These are phyloP conservation scores for Ramazzottius varieornatus DNA, from an alignment of 2,888 invertebrate genomes.

Conservation along the genomic window DNA sequence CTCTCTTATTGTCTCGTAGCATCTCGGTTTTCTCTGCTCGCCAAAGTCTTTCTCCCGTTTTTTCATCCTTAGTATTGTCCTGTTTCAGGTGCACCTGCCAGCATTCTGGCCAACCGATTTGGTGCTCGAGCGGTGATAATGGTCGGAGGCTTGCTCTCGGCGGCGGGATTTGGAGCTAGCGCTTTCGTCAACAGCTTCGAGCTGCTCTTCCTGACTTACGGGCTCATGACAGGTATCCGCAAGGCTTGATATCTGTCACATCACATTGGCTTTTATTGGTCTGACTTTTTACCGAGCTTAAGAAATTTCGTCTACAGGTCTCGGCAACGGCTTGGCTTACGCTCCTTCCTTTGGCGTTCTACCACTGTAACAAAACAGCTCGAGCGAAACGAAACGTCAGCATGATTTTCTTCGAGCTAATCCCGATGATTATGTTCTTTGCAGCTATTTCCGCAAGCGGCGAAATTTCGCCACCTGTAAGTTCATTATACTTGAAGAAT, in stretches of 20 bases:
- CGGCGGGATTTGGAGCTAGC: neutral
- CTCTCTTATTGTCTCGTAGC: too few relatives aligned
- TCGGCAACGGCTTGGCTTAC: neutral
- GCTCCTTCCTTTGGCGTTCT: neutral
- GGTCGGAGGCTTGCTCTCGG: neutral
- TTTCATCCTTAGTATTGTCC: neutral
- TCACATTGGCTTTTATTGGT: neutral
- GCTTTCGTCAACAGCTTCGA: neutral
- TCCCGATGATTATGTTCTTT: too few relatives aligned
- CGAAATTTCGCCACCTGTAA: neutral
- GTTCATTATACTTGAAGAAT: too few relatives aligned
- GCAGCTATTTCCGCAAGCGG: neutral
- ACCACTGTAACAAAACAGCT: too few relatives aligned
- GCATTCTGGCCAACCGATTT: neutral
- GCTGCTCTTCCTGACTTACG: neutral
- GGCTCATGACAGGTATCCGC: neutral
- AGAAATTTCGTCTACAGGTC: too few relatives aligned
- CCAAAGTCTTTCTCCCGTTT: too few relatives aligned
- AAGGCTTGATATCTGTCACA: too few relatives aligned
- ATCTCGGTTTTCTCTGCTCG: too few relatives aligned
- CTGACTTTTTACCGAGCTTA: neutral
- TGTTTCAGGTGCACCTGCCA: neutral
- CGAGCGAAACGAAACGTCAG: too few relatives aligned
- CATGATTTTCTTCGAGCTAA: too few relatives aligned
- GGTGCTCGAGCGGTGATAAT: neutral